Conservation (phyloP, 2,797 vertebrate genomes). For the Lacerta agilis region DNA sequence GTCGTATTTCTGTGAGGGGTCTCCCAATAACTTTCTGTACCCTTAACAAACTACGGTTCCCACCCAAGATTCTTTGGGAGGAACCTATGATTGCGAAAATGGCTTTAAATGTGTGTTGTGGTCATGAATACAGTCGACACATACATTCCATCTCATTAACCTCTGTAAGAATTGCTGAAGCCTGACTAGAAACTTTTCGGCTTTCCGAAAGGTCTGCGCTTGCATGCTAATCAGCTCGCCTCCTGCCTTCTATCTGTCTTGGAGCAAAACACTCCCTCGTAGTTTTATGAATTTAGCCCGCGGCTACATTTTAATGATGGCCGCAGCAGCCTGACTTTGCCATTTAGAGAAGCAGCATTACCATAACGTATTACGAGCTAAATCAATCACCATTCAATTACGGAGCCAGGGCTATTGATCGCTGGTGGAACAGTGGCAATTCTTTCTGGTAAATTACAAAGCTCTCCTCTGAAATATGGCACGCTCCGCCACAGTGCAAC, state of each 20-base stretch:
- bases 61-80: no score
- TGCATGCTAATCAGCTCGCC: neutral
- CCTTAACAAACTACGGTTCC: no score
- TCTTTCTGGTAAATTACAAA: neutral
- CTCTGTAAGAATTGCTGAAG: neutral
- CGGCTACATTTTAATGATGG: neutral
- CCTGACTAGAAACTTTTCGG: neutral
- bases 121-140: neutral
- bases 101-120: neutral
- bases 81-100: neutral
- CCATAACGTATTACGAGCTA: neutral
- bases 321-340: neutral
- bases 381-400: slow-evolving; percentile 7
- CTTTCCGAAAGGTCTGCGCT: neutral
- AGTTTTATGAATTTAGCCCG: neutral
- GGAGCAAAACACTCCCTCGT: neutral
- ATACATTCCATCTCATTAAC: neutral
- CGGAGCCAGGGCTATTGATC: neutral
- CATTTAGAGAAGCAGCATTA: neutral
- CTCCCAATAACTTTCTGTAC: no score
- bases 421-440: neutral
- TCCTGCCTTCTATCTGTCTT: neutral
- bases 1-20: no score
- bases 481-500: neutral
- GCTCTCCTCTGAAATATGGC: neutral